Evolutionary conservation across 53 echinoderm and acorn worm genomes (phyloP), one percentile per base, ranked within the genome.

Genomic region (Holothuria scabra): DNA sequence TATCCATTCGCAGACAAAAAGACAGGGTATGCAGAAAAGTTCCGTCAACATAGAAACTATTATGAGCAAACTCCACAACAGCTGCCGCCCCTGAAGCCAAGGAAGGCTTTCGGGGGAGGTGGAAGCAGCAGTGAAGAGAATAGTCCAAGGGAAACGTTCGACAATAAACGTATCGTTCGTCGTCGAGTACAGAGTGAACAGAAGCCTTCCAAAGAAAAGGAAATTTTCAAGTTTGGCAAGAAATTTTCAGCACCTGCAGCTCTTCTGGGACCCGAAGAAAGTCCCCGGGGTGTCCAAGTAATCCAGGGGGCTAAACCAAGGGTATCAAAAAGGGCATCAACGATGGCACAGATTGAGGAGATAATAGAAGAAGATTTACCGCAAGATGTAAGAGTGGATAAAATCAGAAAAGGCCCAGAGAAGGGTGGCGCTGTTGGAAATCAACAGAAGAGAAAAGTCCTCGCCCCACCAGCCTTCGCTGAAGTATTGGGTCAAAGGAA

Each of bases 401-500:
- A 84, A 21, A 52, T 19, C 48, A 56, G 84, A 24, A 52, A 68
- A 4, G 34, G 34, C 18, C 32, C 18, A 1, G 56, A 49, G 26
- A 76, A 20, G 48, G 46, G 28, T n/a, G n/a, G n/a, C 19, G 46
- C 52, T 8, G 28, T 56, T 12, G 76, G 23, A 3, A 76, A 76
- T 30, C 52, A 49, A 33, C 84, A 84, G 19, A 84, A 85, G 30
- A 84, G 82, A 79, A 84, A 80, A 52, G 85, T 87, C 55, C 60
- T 91, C 12, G 83, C 88, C 7, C 85, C 89, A 14, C 95, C 95
- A 21, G 58, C 89, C 20, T 85, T 85, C 13, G 87, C 91, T 2
- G 88, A 94, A 31, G 85, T 97, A 12, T 90, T 91, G 83, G 97
- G 94, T 12, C 84, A 97, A 65, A 65, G 75, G 62, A 90, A 85